Base-by-base conservation (phyloP, 92 coral and sea anemone species). In the Epizoanthus ramosus region DNA sequence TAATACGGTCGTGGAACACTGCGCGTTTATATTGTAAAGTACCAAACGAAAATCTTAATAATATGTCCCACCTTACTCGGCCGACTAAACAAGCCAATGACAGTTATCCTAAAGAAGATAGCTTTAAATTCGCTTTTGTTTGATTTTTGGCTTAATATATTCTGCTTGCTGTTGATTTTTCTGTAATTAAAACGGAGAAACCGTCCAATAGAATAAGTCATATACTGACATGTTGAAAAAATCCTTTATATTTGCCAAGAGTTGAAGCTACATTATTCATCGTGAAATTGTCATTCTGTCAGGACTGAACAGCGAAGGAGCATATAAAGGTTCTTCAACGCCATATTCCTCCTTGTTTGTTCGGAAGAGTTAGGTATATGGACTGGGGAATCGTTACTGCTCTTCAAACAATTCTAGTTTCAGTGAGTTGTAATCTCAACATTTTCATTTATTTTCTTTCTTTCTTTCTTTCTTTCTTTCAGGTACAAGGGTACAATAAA, bases 101-200 rank as follows among this genome's bases (percentile, higher is more conserved):
- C 12, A 17, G 64, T 31, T 53, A 57, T 50, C 76, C 23, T 13
- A 13, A 1, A 25, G 41, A 43, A 21, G n/a, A 73, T 18, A 53
- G 33, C 22, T 73, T 21, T 50, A 73, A 64, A 53, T 53, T 35
- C 37, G 43, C 65, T 54, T 14, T 33, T 64, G 77, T 72, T 72
- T 72, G 77, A 24, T 72, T 72, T 72, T 24, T 24, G 63, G 63
- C 24, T 14, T 73, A 73, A 73, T 73, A 41, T 73, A 73, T 73
- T 73, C 79, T 56, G 23, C 24, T 28, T 73, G 21, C 21, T n/a
- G 37, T 71, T 71, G 45, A 71, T 16, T 28, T 56, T 56, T 6
- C 63, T 16, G 16, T 56, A 73, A 73, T 73, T 73, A 73, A 73
- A 73, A 73, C 79, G 65, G 65, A 73, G 7, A 13, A 3, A 31